These are phyloP conservation scores for Thera obeliscata DNA, from an alignment of 2,888 invertebrate species.

Conservation along the genomic window DNA sequence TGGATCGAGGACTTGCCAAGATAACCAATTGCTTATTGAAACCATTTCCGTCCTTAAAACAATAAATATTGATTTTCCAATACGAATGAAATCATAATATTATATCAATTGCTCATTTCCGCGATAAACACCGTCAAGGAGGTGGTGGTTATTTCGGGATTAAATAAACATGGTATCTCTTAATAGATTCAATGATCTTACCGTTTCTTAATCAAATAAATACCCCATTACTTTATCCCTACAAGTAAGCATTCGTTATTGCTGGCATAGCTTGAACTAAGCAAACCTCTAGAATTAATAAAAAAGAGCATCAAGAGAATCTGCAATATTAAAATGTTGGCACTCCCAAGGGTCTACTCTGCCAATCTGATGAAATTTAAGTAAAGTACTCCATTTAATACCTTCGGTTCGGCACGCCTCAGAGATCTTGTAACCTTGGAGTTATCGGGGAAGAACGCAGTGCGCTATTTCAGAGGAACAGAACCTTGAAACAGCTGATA, in stretches of 20 bases:
- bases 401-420: conserved; percentile 38
- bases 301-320: background rate
- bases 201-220: too few relatives aligned
- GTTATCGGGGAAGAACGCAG: conserved; percentile 65
- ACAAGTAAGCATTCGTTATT: background rate
- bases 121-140: conserved; percentile 14
- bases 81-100: conserved; percentile 12
- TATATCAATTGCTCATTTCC: conserved; percentile 12
- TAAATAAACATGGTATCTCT: too few relatives aligned
- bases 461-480: conserved; percentile 60
- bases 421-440: conserved; percentile 60
- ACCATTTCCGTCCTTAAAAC: conserved; percentile 15
- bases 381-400: conserved; percentile 29
- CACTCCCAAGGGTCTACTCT: conserved; percentile 15
- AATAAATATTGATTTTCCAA: conserved; percentile 14
- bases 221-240: too few relatives aligned
- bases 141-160: background rate
- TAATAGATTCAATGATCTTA: too few relatives aligned
- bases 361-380: conserved; percentile 29
- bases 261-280: background rate
- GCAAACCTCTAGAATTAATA: too few relatives aligned
- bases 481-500: conserved; percentile 50
- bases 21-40: conserved; percentile 12
- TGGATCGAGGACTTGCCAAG: conserved; percentile 45
- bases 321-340: conserved; percentile 14